Percentiles rank a stretch among this genome's conserved stretches.
Conservation (phyloP, 2,888 invertebrate genomes). For the Odontothrips loti region DNA sequence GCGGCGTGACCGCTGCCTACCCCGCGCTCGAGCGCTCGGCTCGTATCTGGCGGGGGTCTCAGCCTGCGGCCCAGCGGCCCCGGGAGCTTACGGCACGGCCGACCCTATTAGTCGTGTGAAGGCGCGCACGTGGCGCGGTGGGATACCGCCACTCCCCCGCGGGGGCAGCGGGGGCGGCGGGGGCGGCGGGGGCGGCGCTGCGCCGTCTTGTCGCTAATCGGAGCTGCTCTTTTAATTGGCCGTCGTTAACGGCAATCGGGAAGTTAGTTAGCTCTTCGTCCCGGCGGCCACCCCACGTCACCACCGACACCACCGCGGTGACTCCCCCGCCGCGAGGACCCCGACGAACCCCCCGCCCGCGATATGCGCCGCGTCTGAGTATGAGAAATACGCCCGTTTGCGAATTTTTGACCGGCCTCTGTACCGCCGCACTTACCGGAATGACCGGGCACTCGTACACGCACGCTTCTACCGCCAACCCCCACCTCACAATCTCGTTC, state of each 20-base stretch:
- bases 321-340: neutral
- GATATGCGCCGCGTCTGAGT: too few relatives aligned
- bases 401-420: neutral
- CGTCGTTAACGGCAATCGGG: conserved; percentile 1
- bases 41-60: too few relatives aligned
- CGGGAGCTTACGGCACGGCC: too few relatives aligned
- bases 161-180: neutral
- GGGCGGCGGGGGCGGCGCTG: neutral
- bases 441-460: neutral
- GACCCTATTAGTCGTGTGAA: neutral
- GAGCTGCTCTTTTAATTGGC: neutral
- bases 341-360: too few relatives aligned
- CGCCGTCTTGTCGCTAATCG: neutral
- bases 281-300: too few relatives aligned
- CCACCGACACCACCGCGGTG: neutral
- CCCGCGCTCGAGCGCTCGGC: too few relatives aligned
- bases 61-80: too few relatives aligned
- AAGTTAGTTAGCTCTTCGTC: neutral
- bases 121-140: neutral
- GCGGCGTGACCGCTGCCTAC: too few relatives aligned
- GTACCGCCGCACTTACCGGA: neutral
- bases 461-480: neutral
- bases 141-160: neutral
- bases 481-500: neutral
- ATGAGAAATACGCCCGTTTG: too few relatives aligned